Evolutionary conservation across 2,888 invertebrate genomes (phyloP), one percentile per base, ranked within the genome.

Genomic region (Hesperia comma): DNA sequence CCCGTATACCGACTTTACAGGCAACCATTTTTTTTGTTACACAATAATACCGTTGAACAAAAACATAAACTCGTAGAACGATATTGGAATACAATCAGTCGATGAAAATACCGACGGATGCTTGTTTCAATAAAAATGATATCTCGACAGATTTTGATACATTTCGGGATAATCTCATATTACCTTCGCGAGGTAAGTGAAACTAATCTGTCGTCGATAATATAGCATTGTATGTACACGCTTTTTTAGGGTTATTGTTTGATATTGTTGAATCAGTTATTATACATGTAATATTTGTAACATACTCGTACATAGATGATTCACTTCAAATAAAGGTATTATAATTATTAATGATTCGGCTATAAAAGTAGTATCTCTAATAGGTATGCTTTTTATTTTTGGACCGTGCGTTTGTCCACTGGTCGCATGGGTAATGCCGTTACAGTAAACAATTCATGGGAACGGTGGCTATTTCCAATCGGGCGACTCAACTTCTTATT

Each of bases 161-260:
- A 61, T 67, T 55, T 67, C 54, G 61, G 51, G 61, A 67, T 67
- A 67, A 67, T 67, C 66, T 61, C 61, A 40, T 67, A 67, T 60
- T 67, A 67, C 66, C 55, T 60, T 33, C 46, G 12, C 57, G 46
- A 53, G 43, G 46, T 67, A 67, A 67, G 67, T 67, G 67, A 56
- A 56, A 49, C 67, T 61, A 55, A 66, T 66, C 33, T 54, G 40
- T 54, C 66, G 60, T 60, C 43, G 43, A 66, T 66, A 66, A 60
- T 61, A 26, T 55, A 66, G 33, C 17, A 60, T 61, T 46, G 61
- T 21, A 61, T 15, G 51, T 53, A 26, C 17, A 17, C 6, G 41
- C 41, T 41, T 41, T 54, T 62, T 62, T 41, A 41, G 54, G 17
- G 32, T 62, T 62, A n/a, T 53, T 19, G 19, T 49, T 41, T n/a